These are phyloP conservation scores for Heliconius hortense DNA, from an alignment of 2,888 invertebrate genomes.

Conservation along the genomic window DNA sequence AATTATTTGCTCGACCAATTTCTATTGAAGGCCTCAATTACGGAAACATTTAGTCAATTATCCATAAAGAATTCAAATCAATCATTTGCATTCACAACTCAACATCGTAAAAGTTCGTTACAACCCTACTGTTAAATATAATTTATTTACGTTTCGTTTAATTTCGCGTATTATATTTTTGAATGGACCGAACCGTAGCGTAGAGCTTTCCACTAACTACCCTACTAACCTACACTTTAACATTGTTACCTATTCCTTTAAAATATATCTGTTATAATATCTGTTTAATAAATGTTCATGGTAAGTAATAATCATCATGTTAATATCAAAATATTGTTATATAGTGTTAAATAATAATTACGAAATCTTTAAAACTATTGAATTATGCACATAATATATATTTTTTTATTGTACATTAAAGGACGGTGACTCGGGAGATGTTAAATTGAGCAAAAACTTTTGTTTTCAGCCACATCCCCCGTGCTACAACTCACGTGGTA, in stretches of 20 bases:
- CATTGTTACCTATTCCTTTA: constrained; percentile 11
- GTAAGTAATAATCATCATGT: not conserved
- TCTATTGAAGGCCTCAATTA: not conserved
- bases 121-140: constrained; percentile 23
- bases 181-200: constrained; percentile 36
- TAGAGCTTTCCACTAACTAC: constrained; percentile 43
- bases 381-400: constrained; percentile 11
- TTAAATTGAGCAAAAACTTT: constrained; percentile 30
- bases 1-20: not conserved
- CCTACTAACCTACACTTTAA: constrained; percentile 36
- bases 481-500: constrained; percentile 45
- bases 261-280: not conserved
- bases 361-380: not conserved
- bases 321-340: not conserved
- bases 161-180: constrained; percentile 16
- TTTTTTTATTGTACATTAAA: constrained; percentile 13
- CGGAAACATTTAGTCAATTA: constrained; percentile 1
- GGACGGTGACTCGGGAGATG: constrained; percentile 31
- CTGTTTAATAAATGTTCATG: constrained; percentile 1
- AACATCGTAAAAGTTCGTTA: constrained; percentile 9
- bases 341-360: not conserved
- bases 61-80: constrained; percentile 7
- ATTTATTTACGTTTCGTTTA: constrained; percentile 25
- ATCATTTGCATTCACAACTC: not conserved
- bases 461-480: constrained; percentile 40